Evolutionary conservation across 1,140 invertebrate species (phyloP).

Genomic region (Brachionus rubens): DNA sequence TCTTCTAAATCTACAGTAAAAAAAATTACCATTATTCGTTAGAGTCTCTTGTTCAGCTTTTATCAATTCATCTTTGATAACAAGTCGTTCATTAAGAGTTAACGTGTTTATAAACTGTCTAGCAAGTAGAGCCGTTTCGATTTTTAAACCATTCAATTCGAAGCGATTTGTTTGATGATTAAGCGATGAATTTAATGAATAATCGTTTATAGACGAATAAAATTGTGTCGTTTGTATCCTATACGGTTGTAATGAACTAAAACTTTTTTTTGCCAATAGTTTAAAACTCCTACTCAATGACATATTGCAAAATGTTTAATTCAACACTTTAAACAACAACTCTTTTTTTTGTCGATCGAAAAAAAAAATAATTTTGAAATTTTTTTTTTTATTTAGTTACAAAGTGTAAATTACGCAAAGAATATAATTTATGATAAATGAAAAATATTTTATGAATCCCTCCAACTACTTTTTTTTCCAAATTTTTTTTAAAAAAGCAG

Average conservation of each 20-base stretch:
- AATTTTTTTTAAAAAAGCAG: neutral
- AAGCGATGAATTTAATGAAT: neutral
- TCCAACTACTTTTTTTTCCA: neutral
- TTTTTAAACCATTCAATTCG: conserved; percentile 3
- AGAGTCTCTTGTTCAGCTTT: conserved; percentile 27
- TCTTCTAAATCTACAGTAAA: no score
- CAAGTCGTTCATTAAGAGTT: conserved; percentile 15
- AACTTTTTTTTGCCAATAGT: neutral
- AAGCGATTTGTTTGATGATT: neutral
- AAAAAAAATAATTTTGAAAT: conserved; percentile 5
- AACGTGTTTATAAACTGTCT: conserved; percentile 32
- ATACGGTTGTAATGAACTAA: neutral
- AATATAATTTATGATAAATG: conserved; percentile 7
- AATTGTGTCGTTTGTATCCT: conserved; percentile 8
- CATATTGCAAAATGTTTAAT: neutral
- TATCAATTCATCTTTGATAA: conserved; percentile 34
- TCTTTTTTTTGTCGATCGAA: neutral
- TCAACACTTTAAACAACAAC: neutral
- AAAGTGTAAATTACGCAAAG: neutral
- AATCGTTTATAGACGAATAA: conserved; percentile 20
- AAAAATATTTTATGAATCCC: conserved; percentile 27
- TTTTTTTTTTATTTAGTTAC: neutral
- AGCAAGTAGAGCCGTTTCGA: conserved; percentile 7
- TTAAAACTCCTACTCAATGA: neutral
- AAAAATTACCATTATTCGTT: neutral